These are phyloP conservation scores for Ectropis grisescens DNA, from an alignment of 1,140 invertebrate genomes.

Conservation along the genomic window DNA sequence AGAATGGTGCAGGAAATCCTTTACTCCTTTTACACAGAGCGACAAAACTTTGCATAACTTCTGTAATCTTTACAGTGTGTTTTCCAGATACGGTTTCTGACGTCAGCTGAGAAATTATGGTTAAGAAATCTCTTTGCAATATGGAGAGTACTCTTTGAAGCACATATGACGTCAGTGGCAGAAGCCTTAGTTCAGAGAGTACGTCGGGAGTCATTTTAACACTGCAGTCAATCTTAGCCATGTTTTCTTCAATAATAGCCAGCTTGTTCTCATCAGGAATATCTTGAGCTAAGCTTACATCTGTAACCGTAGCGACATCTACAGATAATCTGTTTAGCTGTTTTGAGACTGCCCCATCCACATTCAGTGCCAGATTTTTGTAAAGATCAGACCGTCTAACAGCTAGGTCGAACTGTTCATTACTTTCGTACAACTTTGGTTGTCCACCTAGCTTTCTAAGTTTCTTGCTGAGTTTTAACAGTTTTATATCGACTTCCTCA, in stretches of 20 bases:
- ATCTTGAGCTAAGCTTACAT: slow-evolving; percentile 30
- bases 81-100: slow-evolving; percentile 1
- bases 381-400: slow-evolving; percentile 23
- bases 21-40: slow-evolving; percentile 23
- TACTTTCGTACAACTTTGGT: slow-evolving; percentile 37
- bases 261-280: slow-evolving; percentile 28
- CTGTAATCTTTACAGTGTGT: too few relatives aligned
- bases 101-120: too few relatives aligned
- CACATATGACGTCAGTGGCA: slow-evolving; percentile 50
- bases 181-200: slow-evolving; percentile 25
- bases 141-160: slow-evolving; percentile 44
- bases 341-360: slow-evolving; percentile 32
- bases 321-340: slow-evolving; percentile 26
- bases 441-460: slow-evolving; percentile 42
- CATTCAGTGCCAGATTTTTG: slow-evolving; percentile 29
- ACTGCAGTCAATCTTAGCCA: slow-evolving; percentile 17
- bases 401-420: slow-evolving; percentile 31
- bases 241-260: slow-evolving; percentile 18
- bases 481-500: slow-evolving; percentile 24
- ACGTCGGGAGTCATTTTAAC: slow-evolving; percentile 10
- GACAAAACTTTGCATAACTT: slow-evolving; percentile 26
- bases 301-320: slow-evolving; percentile 13
- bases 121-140: too few relatives aligned
- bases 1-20: slow-evolving; percentile 30
- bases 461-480: slow-evolving; percentile 42